Percentiles rank a stretch among this genome's conserved stretches.
phyloP scores from a whole-genome alignment of 2,888 invertebrate species.

The Latrodectus hesperus region DNA sequence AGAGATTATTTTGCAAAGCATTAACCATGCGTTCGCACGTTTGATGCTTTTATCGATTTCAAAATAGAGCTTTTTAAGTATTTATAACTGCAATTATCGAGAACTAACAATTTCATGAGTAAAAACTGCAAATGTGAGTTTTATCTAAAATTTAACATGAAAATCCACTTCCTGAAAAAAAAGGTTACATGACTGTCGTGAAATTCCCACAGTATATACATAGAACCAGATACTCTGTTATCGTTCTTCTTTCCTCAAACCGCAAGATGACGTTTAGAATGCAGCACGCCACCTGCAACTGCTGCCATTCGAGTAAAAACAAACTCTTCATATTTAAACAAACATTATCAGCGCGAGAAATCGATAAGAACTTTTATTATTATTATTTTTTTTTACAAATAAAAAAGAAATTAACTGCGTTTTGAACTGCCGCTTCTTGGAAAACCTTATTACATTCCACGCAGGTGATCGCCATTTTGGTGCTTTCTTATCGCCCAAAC shows the following conservation, averaged over 20 bases:
- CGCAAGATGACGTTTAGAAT: neutral
- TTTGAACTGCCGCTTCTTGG: conserved; percentile 1
- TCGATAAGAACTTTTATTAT: neutral
- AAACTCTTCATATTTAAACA: neutral
- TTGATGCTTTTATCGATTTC: no score
- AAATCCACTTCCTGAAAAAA: neutral
- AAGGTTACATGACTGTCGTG: neutral
- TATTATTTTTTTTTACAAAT: no score
- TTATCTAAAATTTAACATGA: neutral
- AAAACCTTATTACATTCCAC: conserved; percentile 42
- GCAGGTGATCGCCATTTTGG: conserved; percentile 48
- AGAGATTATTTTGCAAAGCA: no score
- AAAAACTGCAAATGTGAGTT: neutral
- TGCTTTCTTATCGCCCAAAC: conserved; percentile 34
- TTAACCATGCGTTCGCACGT: no score
- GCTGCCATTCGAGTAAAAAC: neutral
- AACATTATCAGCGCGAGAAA: neutral
- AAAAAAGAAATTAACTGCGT: no score
- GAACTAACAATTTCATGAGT: no score
- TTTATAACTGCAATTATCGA: no score
- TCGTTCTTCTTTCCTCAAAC: neutral
- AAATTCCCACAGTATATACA: neutral
- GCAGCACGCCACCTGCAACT: neutral
- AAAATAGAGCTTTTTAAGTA: no score
- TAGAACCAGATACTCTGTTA: neutral